phyloP scores from a whole-genome alignment of 2,113 vertebrate species.

The Crypturellus undulatus region DNA sequence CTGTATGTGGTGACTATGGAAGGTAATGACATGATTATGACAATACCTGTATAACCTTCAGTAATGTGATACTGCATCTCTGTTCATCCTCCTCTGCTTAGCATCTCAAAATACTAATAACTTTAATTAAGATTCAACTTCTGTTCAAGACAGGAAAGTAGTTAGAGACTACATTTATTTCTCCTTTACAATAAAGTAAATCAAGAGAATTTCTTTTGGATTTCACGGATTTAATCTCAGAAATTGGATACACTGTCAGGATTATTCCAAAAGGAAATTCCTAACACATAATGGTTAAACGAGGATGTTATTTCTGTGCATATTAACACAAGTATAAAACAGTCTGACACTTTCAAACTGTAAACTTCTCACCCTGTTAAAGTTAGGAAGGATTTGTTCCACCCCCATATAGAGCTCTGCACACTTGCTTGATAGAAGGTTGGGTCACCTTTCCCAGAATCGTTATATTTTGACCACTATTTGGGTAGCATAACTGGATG shows the following conservation, averaged over 20 bases:
- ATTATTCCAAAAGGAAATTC: neutral
- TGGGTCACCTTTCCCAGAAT: neutral
- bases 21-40: neutral
- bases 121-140: conserved; percentile 10
- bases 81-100: neutral
- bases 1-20: neutral
- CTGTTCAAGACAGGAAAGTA: neutral
- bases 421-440: neutral
- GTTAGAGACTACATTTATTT: neutral
- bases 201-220: neutral
- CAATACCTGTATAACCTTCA: neutral
- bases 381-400: neutral
- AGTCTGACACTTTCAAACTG: neutral
- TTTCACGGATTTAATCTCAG: neutral
- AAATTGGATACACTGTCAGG: neutral
- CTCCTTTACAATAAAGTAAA: neutral
- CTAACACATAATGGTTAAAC: neutral
- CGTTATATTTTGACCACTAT: neutral
- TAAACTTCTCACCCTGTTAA: neutral
- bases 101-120: neutral
- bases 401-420: rapidly evolving
- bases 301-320: neutral
- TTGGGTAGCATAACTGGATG: neutral
- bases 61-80: neutral
- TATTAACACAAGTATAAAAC: neutral